phyloP scores from a whole-genome alignment of 2,113 vertebrate species.

The Pelecanus crispus region DNA sequence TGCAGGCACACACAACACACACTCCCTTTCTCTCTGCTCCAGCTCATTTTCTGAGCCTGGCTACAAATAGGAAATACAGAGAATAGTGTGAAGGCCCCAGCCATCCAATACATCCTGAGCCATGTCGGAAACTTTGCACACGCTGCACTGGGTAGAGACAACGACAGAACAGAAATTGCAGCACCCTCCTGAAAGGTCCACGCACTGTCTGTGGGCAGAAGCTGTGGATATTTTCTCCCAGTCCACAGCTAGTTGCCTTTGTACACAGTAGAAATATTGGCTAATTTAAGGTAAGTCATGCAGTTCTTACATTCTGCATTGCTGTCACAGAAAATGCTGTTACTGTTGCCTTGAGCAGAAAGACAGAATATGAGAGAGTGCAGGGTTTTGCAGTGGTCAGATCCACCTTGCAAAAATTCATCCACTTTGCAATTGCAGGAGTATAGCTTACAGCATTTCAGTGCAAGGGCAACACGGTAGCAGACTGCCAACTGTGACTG shows the following conservation, averaged over 20 bases:
- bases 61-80: background rate
- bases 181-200: background rate
- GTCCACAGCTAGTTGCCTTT: background rate
- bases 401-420: background rate
- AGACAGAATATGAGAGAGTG: background rate
- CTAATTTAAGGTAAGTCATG: background rate
- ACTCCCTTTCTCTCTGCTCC: background rate
- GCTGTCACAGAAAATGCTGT: background rate
- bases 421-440: background rate
- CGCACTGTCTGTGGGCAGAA: background rate
- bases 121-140: background rate
- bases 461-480: background rate
- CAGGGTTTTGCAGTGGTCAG: accelerated
- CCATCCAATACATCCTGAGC: background rate
- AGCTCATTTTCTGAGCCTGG: background rate
- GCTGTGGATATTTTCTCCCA: background rate
- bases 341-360: background rate
- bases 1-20: background rate
- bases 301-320: background rate
- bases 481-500: background rate
- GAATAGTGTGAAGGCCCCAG: background rate
- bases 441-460: background rate
- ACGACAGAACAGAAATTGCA: background rate
- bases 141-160: background rate
- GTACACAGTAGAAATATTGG: background rate